Conservation (phyloP, 2,888 invertebrate species). For the Scaptomyza cyrtandrae region DNA sequence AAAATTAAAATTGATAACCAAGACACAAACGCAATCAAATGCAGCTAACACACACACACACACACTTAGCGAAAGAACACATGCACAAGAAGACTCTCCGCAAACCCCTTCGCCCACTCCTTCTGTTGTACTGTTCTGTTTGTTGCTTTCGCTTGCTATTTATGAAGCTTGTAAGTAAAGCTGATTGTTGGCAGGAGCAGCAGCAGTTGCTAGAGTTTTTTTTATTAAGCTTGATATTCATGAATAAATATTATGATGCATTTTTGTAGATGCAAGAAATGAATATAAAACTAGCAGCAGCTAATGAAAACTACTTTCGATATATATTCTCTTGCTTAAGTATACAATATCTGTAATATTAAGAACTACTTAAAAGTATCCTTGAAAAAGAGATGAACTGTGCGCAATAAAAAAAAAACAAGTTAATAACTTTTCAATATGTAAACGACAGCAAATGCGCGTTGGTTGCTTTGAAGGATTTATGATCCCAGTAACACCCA, state of each 20-base stretch:
- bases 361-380: neutral
- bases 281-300: constrained; percentile 38
- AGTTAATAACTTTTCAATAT: constrained; percentile 54
- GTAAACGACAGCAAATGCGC: constrained; percentile 44
- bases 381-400: neutral
- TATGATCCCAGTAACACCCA: constrained; percentile 54
- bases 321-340: neutral
- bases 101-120: constrained; percentile 10
- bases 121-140: neutral
- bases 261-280: constrained; percentile 22
- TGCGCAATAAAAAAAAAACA: constrained; percentile 12
- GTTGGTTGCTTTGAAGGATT: constrained; percentile 59
- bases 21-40: constrained; percentile 74
- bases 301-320: constrained; percentile 27
- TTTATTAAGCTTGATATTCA: constrained; percentile 48
- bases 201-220: constrained; percentile 19
- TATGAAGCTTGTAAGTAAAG: constrained; percentile 72
- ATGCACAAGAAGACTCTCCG: constrained; percentile 6
- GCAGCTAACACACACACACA: constrained; percentile 34
- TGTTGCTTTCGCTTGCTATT: constrained; percentile 59
- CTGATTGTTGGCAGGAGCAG: constrained; percentile 60
- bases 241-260: constrained; percentile 65
- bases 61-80: constrained; percentile 7
- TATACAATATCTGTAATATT: neutral
- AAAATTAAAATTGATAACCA: constrained; percentile 74